Evolutionary conservation across 2,888 invertebrate species (phyloP).

Genomic region (Caenorhabditis wallacei): DNA sequence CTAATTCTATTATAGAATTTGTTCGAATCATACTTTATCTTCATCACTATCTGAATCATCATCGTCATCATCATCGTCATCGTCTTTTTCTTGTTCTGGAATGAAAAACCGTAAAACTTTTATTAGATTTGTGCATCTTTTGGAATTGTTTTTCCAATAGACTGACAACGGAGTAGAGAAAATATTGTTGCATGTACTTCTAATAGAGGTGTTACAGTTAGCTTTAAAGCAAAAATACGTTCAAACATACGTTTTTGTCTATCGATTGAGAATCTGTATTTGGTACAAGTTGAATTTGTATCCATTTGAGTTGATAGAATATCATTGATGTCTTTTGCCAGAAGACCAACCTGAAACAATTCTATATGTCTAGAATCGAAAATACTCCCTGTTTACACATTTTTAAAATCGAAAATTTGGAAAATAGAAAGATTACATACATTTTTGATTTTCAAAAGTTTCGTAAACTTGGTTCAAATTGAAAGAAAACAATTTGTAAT

Average conservation of each 20-base stretch:
- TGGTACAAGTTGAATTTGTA: conserved; percentile 56
- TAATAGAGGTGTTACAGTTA: too few relatives aligned
- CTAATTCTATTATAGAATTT: not conserved
- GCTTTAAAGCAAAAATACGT: too few relatives aligned
- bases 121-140: too few relatives aligned
- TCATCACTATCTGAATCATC: conserved; percentile 35
- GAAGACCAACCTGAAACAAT: conserved; percentile 54
- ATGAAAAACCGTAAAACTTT: too few relatives aligned
- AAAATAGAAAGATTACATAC: too few relatives aligned
- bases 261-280: conserved; percentile 58
- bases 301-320: conserved; percentile 40
- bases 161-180: too few relatives aligned
- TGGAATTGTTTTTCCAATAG: too few relatives aligned
- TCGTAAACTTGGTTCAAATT: not conserved
- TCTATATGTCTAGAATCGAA: too few relatives aligned
- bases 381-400: too few relatives aligned
- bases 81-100: conserved; percentile 17
- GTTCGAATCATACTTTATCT: conserved; percentile 12
- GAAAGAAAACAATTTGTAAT: not conserved
- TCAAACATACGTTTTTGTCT: conserved; percentile 51
- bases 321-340: conserved; percentile 26
- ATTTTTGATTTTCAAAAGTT: conserved; percentile 8
- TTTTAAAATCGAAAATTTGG: too few relatives aligned
- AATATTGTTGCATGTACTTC: too few relatives aligned
- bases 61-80: conserved; percentile 27